phyloP scores from a whole-genome alignment of 2,888 invertebrate genomes.

The Plebejus anna region DNA sequence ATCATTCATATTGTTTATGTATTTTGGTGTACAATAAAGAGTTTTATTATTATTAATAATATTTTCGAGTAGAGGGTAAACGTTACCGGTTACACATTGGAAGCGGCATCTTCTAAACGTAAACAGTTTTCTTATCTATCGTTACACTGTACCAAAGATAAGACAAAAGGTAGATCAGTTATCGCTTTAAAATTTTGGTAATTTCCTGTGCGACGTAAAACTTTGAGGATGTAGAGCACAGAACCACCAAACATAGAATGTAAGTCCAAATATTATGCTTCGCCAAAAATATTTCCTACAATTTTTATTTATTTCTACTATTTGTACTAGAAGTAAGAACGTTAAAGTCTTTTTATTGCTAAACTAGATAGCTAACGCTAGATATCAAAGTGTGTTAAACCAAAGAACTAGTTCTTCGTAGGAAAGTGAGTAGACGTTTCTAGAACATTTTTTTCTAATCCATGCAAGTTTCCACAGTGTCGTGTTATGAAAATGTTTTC shows the following conservation, averaged over 20 bases:
- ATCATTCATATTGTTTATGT: no score
- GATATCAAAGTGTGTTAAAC: constrained; percentile 7
- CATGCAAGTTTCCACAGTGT: constrained; percentile 53
- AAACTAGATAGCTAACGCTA: background rate
- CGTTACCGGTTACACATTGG: no score
- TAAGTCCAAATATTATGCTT: background rate
- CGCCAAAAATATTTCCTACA: background rate
- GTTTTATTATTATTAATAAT: no score
- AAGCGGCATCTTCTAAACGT: background rate
- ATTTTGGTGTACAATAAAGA: no score
- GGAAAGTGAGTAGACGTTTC: constrained; percentile 19
- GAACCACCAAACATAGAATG: background rate
- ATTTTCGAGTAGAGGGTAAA: no score
- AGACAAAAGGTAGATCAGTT: background rate
- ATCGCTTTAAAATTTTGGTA: constrained; percentile 1
- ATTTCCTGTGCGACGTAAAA: background rate
- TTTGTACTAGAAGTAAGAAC: background rate
- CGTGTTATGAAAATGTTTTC: constrained; percentile 74
- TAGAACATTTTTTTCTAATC: constrained; percentile 4
- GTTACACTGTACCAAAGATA: constrained; percentile 3
- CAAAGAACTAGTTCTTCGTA: constrained; percentile 11
- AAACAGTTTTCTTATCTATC: background rate
- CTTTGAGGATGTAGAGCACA: background rate
- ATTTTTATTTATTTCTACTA: no score
- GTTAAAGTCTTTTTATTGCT: background rate